A percentile compares a stretch with the other conserved stretches of the same genome.
phyloP scores from a whole-genome alignment of 2,888 invertebrate species.

The Eupithecia dodoneata region DNA sequence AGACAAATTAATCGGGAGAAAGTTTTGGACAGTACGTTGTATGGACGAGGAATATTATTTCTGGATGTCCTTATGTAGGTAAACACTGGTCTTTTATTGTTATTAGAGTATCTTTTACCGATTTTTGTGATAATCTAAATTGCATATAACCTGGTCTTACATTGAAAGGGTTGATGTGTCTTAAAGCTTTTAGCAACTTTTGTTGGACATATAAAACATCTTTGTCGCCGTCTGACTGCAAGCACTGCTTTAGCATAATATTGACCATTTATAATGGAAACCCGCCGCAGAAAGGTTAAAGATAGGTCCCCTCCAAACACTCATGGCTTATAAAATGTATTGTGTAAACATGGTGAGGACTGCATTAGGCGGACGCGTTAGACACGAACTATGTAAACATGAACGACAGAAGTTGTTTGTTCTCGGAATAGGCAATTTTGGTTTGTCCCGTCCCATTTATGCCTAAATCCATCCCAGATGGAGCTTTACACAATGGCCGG shows the following conservation, averaged over 20 bases:
- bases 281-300: not conserved
- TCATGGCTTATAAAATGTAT: not conserved
- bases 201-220: not conserved
- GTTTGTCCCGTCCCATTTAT: slow-evolving; percentile 2
- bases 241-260: not conserved
- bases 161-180: not conserved
- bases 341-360: not conserved
- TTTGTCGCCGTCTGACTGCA: not conserved
- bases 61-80: not conserved
- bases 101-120: not conserved
- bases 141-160: not conserved
- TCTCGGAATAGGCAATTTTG: not conserved
- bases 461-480: slow-evolving; percentile 1
- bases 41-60: not conserved
- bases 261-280: not conserved
- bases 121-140: not conserved
- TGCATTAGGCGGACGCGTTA: not conserved
- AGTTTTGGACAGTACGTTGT: not conserved
- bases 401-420: not conserved
- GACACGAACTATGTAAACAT: not conserved
- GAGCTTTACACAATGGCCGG: not conserved
- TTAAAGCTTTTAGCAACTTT: not conserved
- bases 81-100: not conserved
- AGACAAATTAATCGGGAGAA: not conserved
- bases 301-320: not conserved